Evolutionary conservation across 2,113 vertebrate genomes (phyloP), one percentile per base, ranked within the genome.

Genomic region (Colinus virginianus): DNA sequence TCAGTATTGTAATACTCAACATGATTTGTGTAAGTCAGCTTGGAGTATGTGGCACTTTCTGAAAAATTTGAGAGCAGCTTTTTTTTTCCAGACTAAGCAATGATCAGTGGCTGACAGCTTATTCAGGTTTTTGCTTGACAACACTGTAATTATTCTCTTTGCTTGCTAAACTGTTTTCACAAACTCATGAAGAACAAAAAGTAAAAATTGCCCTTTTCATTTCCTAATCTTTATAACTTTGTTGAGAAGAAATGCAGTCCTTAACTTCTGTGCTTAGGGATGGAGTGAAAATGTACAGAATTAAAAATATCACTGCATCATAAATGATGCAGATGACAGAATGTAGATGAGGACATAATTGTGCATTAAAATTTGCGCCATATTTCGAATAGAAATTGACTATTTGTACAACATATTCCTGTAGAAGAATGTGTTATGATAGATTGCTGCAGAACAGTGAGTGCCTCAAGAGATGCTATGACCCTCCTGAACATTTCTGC

Each of bases 1-100:
- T 79, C 58, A 72, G 11, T 34, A 28, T 45, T 75, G 48, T 63
- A 90, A 93, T 66, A 58, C 38, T 20, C 11, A 3, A 64, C 20
- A 42, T 80, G 68, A 90, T 90, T 91, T 95, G 85, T 88, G 42
- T 63, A 70, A 90, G 46, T 69, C 78, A 84, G 68, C 64, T 90
- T 95, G 85, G 78, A 90, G 59, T 46, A 55, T 84, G 94, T 77
- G 59, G 8, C 78, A 63, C 90, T 77, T 87, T 72, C 49, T 67
- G 51, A 92, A 90, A 91, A 77, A 59, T 22, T 62, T 38, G 85
- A 80, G 22, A 90, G 28, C 38, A 43, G 75, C 38, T 87, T 93
- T 92, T 88, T 42, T 72, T 89, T 70, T 84, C 78, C 70, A 77
- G 59, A 72, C 6, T 0, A 0, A 92, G 48, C n/a, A 87, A 84